Evolutionary conservation across 2,888 invertebrate genomes (phyloP).

Genomic region (Trichopoda pennipes): DNA sequence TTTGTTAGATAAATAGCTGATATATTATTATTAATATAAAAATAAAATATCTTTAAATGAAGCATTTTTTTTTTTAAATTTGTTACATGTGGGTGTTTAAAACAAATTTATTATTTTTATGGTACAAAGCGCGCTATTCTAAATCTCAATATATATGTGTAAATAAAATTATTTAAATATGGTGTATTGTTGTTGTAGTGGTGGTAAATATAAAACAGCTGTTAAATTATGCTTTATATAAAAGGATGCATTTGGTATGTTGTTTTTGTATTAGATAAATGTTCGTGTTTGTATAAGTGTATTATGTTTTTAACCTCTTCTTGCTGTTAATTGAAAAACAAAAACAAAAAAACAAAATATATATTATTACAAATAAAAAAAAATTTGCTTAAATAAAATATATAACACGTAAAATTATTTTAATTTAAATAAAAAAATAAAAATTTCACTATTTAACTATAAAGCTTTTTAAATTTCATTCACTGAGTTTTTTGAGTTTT

Average conservation of each 20-base stretch:
- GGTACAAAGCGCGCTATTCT: slow-evolving; percentile 63
- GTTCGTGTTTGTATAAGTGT: slow-evolving; percentile 32
- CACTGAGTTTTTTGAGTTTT: slow-evolving; percentile 63
- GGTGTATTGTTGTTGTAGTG: slow-evolving; percentile 36
- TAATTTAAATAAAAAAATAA: slow-evolving; percentile 58
- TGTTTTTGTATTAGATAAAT: slow-evolving; percentile 2
- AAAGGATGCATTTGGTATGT: slow-evolving; percentile 14
- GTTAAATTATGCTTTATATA: slow-evolving; percentile 15
- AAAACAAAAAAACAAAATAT: slow-evolving; percentile 32
- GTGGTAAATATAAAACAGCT: slow-evolving; percentile 15
- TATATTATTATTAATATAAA: slow-evolving; percentile 5
- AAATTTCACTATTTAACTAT: slow-evolving; percentile 66
- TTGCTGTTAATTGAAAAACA: slow-evolving; percentile 51
- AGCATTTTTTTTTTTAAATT: slow-evolving; percentile 1
- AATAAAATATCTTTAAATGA: not conserved
- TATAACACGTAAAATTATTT: slow-evolving; percentile 39
- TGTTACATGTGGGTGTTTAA: slow-evolving; percentile 21
- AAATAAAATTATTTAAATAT: not conserved
- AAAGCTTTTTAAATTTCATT: slow-evolving; percentile 64
- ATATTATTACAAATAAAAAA: slow-evolving; percentile 4
- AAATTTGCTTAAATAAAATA: slow-evolving; percentile 12
- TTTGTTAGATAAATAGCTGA: not conserved
- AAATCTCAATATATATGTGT: slow-evolving; percentile 6
- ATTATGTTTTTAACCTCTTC: slow-evolving; percentile 52
- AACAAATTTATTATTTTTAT: slow-evolving; percentile 10